Conservation (phyloP, 1,140 invertebrate genomes). For the Pantala flavescens region DNA sequence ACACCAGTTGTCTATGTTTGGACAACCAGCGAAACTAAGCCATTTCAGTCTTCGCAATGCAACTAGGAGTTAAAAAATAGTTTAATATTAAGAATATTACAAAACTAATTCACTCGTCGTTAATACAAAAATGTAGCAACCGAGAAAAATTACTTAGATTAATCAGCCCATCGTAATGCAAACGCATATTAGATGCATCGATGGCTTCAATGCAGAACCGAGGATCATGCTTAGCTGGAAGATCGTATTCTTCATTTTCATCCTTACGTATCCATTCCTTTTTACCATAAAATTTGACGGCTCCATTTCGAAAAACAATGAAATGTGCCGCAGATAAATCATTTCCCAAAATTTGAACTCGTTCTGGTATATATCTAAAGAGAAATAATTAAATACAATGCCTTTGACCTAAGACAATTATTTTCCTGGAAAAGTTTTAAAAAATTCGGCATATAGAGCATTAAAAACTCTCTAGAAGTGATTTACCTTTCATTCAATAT, state of each 20-base stretch:
- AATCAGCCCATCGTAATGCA: slow-evolving; percentile 61
- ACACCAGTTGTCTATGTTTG: slow-evolving; percentile 63
- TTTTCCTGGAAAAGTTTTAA: background rate
- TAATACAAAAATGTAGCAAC: no score
- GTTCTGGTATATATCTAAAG: slow-evolving; percentile 33
- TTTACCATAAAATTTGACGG: slow-evolving; percentile 50
- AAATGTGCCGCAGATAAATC: slow-evolving; percentile 68
- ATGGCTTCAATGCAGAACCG: slow-evolving; percentile 51
- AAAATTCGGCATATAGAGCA: background rate
- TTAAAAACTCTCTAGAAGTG: background rate
- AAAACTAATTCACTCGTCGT: no score
- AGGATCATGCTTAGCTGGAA: slow-evolving; percentile 46
- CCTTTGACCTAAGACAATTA: background rate
- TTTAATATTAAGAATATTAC: background rate
- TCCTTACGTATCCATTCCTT: slow-evolving; percentile 38
- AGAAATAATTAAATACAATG: background rate
- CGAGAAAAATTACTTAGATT: slow-evolving; percentile 41
- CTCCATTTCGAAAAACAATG: slow-evolving; percentile 50
- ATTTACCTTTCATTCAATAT: slow-evolving; percentile 31
- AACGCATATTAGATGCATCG: slow-evolving; percentile 47
- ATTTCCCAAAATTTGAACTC: slow-evolving; percentile 44
- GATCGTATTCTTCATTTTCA: slow-evolving; percentile 29
- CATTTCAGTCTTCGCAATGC: slow-evolving; percentile 46
- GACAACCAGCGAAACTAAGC: slow-evolving; percentile 51
- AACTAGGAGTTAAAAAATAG: slow-evolving; percentile 30